A percentile compares a stretch with the other conserved stretches of the same genome.
phyloP scores from a whole-genome alignment of 2,113 vertebrate genomes.

The Corythaeola cristata region DNA sequence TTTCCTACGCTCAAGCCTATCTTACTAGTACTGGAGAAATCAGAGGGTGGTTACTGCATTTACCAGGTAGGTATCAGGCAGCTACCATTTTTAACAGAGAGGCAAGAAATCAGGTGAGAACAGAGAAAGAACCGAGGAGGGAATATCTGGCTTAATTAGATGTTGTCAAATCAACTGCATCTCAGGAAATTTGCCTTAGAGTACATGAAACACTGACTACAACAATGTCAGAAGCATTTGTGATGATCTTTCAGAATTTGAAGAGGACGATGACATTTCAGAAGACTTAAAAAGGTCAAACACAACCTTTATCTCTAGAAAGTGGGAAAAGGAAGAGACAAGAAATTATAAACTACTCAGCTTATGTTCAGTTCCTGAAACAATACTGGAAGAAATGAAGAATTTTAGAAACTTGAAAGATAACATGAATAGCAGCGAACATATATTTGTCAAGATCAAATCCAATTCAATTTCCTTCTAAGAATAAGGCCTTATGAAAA shows the following conservation, averaged over 20 bases:
- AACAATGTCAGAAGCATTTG: background rate
- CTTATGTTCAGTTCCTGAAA: background rate
- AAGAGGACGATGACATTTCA: background rate
- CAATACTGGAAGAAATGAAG: background rate
- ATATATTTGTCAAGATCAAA: background rate
- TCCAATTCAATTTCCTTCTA: background rate
- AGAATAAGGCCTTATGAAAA: background rate
- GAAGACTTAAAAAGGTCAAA: slow-evolving; percentile 40
- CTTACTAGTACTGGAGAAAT: background rate
- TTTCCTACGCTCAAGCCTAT: background rate
- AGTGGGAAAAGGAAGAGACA: background rate
- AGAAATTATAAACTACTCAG: background rate
- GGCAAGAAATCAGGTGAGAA: background rate
- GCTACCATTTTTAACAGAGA: background rate
- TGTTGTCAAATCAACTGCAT: background rate
- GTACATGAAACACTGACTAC: background rate
- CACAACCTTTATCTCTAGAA: background rate
- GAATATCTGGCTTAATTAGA: background rate
- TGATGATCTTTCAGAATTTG: background rate
- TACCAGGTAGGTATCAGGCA: background rate
- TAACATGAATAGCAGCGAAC: background rate
- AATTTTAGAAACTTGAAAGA: background rate
- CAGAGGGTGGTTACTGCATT: background rate
- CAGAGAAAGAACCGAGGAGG: background rate
- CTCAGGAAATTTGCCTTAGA: background rate